phyloP scores from a whole-genome alignment of 1,140 invertebrate species.

The Rhynchophorus ferrugineus region DNA sequence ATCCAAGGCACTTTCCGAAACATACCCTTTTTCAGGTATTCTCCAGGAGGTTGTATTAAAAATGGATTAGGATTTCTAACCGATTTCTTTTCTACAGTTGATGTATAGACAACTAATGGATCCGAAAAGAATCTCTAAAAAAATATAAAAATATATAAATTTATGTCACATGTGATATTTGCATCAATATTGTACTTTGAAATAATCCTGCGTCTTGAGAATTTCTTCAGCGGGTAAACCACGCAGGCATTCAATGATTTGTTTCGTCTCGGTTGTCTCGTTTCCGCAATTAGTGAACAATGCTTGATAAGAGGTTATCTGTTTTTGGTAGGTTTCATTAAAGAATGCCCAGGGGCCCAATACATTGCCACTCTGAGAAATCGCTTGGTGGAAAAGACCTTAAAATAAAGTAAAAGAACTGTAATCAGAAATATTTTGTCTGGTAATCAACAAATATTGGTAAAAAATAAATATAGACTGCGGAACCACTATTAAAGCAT shows the following conservation, averaged over 20 bases:
- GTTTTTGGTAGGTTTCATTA: constrained; percentile 15
- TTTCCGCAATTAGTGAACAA: constrained; percentile 20
- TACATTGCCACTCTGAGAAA: constrained; percentile 44
- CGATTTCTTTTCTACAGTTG: constrained; percentile 46
- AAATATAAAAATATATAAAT: constrained; percentile 10
- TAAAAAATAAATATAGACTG: no score
- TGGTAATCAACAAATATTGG: no score
- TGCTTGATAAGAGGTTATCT: constrained; percentile 18
- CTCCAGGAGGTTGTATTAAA: constrained; percentile 48
- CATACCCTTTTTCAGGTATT: constrained; percentile 40
- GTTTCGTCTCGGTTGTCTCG: constrained; percentile 2
- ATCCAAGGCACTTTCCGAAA: constrained; percentile 55
- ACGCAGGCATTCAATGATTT: constrained; percentile 50
- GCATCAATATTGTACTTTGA: constrained; percentile 54
- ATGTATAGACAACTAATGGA: constrained; percentile 18
- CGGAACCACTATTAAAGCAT: no score
- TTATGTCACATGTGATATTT: neutral
- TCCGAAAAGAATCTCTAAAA: constrained; percentile 19
- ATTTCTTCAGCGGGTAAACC: constrained; percentile 49
- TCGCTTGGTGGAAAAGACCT: constrained; percentile 41
- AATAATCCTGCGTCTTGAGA: constrained; percentile 50
- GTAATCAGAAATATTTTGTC: no score
- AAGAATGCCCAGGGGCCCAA: constrained; percentile 47
- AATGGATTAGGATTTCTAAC: constrained; percentile 51
- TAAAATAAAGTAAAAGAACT: neutral